Conservation (phyloP, 2,113 vertebrate genomes). For the Dipodomys ordii region DNA sequence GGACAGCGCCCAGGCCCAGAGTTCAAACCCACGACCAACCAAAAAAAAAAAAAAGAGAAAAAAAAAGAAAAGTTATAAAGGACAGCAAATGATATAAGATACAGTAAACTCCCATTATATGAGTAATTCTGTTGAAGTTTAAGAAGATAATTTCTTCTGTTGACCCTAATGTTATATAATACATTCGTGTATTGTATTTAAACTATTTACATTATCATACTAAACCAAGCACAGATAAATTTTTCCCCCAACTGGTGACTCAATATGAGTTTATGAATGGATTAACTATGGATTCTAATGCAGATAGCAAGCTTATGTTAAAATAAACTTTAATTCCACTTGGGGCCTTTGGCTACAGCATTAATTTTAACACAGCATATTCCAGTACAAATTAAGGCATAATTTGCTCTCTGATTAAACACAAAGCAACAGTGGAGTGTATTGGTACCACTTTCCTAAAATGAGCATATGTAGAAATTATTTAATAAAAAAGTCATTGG, state of each 20-base stretch:
- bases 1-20: no score
- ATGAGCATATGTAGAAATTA: neutral
- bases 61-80: no score
- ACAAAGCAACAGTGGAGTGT: neutral
- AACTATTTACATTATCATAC: no score
- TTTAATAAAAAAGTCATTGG: neutral
- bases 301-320: neutral
- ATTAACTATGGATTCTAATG: neutral
- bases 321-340: no score
- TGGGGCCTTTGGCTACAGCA: neutral
- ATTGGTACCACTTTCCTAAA: neutral
- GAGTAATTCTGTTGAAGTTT: neutral
- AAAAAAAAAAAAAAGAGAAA: no score
- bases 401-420: neutral
- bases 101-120: neutral
- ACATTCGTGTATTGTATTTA: accelerated
- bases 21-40: no score
- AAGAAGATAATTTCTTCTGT: neutral
- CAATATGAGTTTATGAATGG: neutral
- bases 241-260: neutral
- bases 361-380: neutral
- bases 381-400: neutral
- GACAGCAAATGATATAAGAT: neutral
- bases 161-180: neutral
- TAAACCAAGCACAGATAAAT: no score